These are phyloP conservation scores for Nephrotoma appendiculata DNA, from an alignment of 2,888 invertebrate species.

Conservation along the genomic window DNA sequence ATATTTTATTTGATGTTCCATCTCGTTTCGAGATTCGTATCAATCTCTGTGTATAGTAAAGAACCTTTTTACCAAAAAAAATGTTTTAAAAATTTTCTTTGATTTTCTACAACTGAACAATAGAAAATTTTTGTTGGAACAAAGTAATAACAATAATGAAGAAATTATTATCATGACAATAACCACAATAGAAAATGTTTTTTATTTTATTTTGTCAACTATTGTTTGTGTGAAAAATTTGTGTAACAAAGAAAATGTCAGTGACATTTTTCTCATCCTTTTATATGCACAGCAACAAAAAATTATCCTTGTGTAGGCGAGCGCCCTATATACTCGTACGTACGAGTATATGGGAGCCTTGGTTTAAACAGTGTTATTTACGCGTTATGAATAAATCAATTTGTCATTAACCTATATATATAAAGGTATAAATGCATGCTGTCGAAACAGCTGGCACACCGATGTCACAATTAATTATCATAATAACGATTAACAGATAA, in stretches of 20 bases:
- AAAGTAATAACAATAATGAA: background rate
- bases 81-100: background rate
- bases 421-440: background rate
- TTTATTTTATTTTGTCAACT: background rate
- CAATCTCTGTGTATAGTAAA: background rate
- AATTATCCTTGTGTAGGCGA: background rate
- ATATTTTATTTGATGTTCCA: background rate
- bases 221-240: background rate
- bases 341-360: background rate
- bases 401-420: background rate
- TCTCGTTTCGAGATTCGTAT: background rate
- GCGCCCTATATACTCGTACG: background rate
- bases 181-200: background rate
- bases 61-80: background rate
- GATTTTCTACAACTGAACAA: background rate
- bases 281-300: background rate
- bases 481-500: background rate
- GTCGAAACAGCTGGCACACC: background rate
- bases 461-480: background rate
- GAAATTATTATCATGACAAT: background rate
- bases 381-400: background rate
- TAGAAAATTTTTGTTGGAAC: background rate
- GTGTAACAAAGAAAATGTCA: background rate
- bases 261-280: background rate
- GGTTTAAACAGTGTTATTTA: background rate